These are phyloP conservation scores for Acropternis orthonyx DNA, from an alignment of 2,797 vertebrate genomes.

Conservation along the genomic window DNA sequence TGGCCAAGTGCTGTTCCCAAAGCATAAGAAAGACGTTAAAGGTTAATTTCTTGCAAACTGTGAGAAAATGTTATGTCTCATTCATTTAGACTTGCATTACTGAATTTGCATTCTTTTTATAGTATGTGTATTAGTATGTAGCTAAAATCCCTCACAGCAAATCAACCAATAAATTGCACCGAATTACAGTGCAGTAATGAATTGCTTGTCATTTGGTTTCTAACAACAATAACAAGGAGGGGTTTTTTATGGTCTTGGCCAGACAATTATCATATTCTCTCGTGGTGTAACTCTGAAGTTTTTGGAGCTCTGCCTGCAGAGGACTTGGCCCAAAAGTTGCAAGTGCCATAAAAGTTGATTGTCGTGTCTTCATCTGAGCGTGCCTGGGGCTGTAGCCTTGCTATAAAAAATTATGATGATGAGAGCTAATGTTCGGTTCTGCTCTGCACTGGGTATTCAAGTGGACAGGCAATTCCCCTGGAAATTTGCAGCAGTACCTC, in stretches of 20 bases:
- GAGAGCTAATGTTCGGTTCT: background rate
- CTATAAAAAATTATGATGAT: background rate
- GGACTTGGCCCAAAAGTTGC: background rate
- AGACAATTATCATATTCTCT: conserved; percentile 29
- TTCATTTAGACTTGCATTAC: conserved; percentile 57
- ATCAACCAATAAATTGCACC: conserved; percentile 58
- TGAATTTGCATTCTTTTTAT: conserved; percentile 66
- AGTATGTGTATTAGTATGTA: conserved; percentile 38
- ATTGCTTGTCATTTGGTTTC: conserved; percentile 51
- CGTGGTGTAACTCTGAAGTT: conserved; percentile 2
- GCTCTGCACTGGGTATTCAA: background rate
- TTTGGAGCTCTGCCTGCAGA: conserved; percentile 29
- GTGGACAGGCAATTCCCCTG: background rate
- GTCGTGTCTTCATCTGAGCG: background rate
- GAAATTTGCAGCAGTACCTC: background rate
- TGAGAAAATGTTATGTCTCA: conserved; percentile 65
- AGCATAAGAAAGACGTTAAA: conserved; percentile 60
- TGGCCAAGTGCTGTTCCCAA: conserved; percentile 62
- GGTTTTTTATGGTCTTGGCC: conserved; percentile 15
- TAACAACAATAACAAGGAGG: conserved; percentile 39
- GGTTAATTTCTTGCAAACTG: conserved; percentile 69
- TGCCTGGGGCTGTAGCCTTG: background rate
- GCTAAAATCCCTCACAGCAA: conserved; percentile 55
- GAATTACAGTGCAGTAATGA: conserved; percentile 48
- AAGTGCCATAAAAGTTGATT: background rate